phyloP scores from a whole-genome alignment of 2,797 vertebrate species.

The Dendrocincla tyrannina region DNA sequence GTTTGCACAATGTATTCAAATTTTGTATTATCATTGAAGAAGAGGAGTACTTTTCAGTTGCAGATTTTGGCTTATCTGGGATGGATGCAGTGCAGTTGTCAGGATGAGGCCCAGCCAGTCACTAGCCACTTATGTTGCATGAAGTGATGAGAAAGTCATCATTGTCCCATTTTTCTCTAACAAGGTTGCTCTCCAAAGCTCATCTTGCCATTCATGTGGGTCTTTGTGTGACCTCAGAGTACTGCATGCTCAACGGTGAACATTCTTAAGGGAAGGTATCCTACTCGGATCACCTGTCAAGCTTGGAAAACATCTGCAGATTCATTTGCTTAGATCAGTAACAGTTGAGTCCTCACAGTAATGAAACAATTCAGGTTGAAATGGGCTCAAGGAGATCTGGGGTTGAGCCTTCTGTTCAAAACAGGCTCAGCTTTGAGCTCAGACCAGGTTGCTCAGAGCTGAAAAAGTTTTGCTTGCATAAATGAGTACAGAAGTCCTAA shows the following conservation, averaged over 20 bases:
- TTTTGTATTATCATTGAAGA: not conserved
- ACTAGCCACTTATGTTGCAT: not conserved
- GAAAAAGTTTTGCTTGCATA: not conserved
- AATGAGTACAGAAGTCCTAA: not conserved
- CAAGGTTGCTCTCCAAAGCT: not conserved
- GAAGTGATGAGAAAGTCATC: not conserved
- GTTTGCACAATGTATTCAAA: not conserved
- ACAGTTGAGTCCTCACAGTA: not conserved
- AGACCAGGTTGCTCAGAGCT: not conserved
- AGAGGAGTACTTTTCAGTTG: not conserved
- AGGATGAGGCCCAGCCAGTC: not conserved
- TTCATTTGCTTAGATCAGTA: not conserved
- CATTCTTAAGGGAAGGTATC: not conserved
- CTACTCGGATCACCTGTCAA: not conserved
- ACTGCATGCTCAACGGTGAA: not conserved
- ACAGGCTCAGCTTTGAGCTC: not conserved
- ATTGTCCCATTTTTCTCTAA: not conserved
- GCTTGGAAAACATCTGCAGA: not conserved
- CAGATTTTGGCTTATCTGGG: not conserved
- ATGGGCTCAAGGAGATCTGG: not conserved
- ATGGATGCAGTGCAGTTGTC: not conserved
- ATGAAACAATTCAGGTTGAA: not conserved
- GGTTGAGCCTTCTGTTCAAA: not conserved
- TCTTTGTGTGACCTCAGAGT: not conserved
- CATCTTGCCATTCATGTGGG: not conserved